Base-by-base conservation (phyloP, 2,888 invertebrate species). In the Sesia bembeciformis region DNA sequence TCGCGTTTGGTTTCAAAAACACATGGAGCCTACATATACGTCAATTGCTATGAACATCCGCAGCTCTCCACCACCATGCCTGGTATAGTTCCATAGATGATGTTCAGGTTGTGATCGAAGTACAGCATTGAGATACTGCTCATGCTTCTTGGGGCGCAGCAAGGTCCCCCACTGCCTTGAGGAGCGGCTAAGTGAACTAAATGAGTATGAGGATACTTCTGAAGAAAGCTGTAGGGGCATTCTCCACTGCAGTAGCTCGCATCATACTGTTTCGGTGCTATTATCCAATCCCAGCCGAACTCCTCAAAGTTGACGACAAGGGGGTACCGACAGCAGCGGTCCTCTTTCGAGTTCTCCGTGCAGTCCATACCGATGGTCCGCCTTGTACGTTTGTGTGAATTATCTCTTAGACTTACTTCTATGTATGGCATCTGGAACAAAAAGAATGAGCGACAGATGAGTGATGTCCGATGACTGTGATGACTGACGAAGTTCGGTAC, bases 231-330 rank as follows among this genome's bases (percentile, higher is more conserved):
- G 83, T 94, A 94, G 0, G 95, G 95, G 80, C 99, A 99, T 69
- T 98, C 97, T 4, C 99, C 98, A 54, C 96, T 94, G 88, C 99
- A 99, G 88, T 98, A 98, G 86, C 97, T 97, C 4, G 98, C 98
- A 72, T 96, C 95, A 89, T 98, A 99, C 58, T 93, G 92, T 70
- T 96, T 97, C 0, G 99, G 99, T 0, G 98, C 98, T 57, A 99
- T 97, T 69, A 99, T 96, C 94, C 98, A 99, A 76, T 98, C 97
- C 97, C 98, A 98, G 40, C 98, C 98, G 75, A 98, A 97, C 72
- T 94, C 94, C 65, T 96, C 95, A 79, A 99, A 99, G 89, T 98
- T 97, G 8, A 99, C 97, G 7, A 94, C 94, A 50, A 98, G 91
- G 0, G 98, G 97, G 82, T 97, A 98, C 4, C 98, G 94, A 76